Conservation (phyloP, 1,140 invertebrate genomes). For the Protaetia brevitarsis region DNA sequence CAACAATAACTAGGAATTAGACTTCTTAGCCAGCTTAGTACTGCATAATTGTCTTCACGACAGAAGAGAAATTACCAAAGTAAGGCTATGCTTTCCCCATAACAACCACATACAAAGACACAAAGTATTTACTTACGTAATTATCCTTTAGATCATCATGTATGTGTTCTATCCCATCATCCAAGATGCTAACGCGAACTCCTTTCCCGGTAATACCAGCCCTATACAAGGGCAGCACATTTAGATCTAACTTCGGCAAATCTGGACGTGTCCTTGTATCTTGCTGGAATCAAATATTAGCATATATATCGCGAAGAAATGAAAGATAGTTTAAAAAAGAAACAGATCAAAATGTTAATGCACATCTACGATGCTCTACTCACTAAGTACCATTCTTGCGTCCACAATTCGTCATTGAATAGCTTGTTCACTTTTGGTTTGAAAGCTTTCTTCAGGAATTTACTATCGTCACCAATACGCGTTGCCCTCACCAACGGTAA, state of each 20-base stretch:
- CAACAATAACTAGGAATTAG: no score
- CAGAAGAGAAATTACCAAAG: no score
- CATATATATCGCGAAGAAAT: not conserved
- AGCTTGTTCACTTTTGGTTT: conserved; percentile 28
- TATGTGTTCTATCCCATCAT: conserved; percentile 81
- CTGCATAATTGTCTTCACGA: no score
- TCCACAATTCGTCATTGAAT: conserved; percentile 86
- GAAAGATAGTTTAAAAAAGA: not conserved
- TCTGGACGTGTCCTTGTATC: conserved; percentile 58
- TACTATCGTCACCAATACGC: conserved; percentile 20
- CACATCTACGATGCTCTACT: no score
- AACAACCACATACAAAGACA: no score
- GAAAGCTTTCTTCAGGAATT: conserved; percentile 23
- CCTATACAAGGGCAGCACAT: conserved; percentile 75
- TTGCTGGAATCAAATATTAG: conserved; percentile 52
- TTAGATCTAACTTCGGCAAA: conserved; percentile 68
- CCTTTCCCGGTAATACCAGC: conserved; percentile 77
- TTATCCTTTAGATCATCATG: conserved; percentile 76
- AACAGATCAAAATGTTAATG: not conserved
- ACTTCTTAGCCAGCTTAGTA: no score
- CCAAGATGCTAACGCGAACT: conserved; percentile 77
- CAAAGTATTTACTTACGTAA: conserved; percentile 74
- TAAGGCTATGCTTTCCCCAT: no score
- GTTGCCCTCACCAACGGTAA: conserved; percentile 33
- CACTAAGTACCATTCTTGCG: conserved; percentile 91